Percentiles rank a stretch among this genome's conserved stretches.
Conservation (phyloP, 2,888 invertebrate genomes). For the Chironomus tentans region DNA sequence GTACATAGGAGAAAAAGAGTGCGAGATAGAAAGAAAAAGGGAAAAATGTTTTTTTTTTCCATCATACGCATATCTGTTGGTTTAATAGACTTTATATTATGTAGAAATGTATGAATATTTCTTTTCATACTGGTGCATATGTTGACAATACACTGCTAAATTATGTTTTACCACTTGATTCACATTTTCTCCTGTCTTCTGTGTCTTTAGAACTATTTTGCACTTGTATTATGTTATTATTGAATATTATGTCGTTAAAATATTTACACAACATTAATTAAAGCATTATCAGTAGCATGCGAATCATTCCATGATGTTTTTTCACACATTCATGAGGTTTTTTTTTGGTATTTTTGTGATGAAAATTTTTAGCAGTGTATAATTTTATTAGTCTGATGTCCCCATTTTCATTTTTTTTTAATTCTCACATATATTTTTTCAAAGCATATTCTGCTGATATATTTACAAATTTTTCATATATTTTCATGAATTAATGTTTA, state of each 20-base stretch:
- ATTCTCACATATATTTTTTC: neutral
- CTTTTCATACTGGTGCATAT: neutral
- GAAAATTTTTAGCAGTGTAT: neutral
- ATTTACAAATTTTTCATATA: neutral
- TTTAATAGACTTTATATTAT: neutral
- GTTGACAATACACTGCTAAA: neutral
- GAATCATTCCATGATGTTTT: neutral
- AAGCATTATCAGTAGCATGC: neutral
- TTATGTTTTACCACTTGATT: neutral
- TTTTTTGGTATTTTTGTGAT: neutral
- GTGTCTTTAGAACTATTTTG: too few relatives aligned
- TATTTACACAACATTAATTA: neutral
- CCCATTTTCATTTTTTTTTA: neutral
- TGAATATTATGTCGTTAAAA: neutral
- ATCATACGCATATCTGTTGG: neutral
- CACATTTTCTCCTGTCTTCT: neutral
- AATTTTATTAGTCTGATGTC: neutral
- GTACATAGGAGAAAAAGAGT: neutral
- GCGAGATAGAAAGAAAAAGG: neutral
- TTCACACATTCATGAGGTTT: neutral
- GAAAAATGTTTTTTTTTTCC: neutral
- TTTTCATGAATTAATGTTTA: conserved; percentile 3
- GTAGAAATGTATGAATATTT: neutral
- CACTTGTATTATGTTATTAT: too few relatives aligned
- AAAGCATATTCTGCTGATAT: neutral